A percentile compares a stretch with the other conserved stretches of the same genome.
Evolutionary conservation across 2,888 invertebrate genomes (phyloP).

Genomic region (Plutella xylostella): DNA sequence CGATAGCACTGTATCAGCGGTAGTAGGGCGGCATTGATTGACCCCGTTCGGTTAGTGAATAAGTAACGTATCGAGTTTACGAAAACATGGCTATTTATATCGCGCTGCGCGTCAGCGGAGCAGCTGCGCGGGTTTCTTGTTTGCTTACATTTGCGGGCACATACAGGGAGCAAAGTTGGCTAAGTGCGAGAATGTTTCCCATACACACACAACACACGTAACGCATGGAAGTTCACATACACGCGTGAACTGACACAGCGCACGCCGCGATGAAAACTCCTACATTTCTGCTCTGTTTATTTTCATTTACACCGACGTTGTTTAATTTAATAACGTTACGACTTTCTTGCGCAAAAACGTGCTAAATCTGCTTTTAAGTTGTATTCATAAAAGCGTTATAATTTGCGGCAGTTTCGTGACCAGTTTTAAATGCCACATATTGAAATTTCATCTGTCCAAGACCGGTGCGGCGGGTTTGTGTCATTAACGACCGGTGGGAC

Average conservation of each 20-base stretch:
- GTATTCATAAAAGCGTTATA: not conserved
- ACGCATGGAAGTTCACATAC: not conserved
- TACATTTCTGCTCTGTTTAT: not conserved
- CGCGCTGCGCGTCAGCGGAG: slow-evolving; percentile 24
- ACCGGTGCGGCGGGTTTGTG: slow-evolving; percentile 13
- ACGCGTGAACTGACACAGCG: slow-evolving; percentile 13
- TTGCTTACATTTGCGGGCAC: slow-evolving; percentile 46
- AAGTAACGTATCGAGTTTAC: slow-evolving; percentile 53
- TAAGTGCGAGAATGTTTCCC: slow-evolving; percentile 48
- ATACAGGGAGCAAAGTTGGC: slow-evolving; percentile 42
- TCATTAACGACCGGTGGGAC: slow-evolving; percentile 25
- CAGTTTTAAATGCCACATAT: not conserved
- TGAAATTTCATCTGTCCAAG: slow-evolving; percentile 1
- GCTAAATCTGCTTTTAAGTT: not conserved
- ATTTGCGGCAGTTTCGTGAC: not conserved
- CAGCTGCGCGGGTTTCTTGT: slow-evolving; percentile 22
- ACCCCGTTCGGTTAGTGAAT: slow-evolving; percentile 62
- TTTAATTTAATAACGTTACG: not conserved
- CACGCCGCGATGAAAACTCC: slow-evolving; percentile 16
- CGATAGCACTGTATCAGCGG: too few species aligned
- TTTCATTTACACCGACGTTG: not conserved
- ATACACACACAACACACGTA: too few species aligned
- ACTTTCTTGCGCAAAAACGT: not conserved
- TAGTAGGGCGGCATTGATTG: slow-evolving; percentile 31
- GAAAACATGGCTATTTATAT: slow-evolving; percentile 60